Conservation (phyloP, 2,888 invertebrate genomes). For the Andrena minutula region DNA sequence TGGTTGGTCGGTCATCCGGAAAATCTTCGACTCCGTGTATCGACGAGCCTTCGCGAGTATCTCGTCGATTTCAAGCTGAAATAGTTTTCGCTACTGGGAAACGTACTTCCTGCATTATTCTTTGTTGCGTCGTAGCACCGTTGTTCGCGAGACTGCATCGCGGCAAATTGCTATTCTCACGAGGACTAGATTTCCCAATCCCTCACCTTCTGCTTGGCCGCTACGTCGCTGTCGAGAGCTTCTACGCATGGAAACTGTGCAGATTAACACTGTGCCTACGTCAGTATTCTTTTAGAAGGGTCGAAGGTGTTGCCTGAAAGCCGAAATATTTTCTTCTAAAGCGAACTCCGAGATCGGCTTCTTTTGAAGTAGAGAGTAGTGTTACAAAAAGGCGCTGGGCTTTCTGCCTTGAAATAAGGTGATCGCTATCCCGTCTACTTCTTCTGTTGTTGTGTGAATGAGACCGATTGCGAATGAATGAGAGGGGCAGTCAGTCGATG, state of each 20-base stretch:
- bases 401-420: no score
- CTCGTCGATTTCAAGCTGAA: slow-evolving; percentile 22
- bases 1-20: slow-evolving; percentile 57
- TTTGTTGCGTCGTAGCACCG: background rate
- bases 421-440: no score
- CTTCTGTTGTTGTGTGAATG: no score
- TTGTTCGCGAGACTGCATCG: background rate
- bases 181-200: slow-evolving; percentile 1
- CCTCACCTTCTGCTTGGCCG: slow-evolving; percentile 9
- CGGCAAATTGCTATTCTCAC: background rate
- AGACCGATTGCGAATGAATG: no score
- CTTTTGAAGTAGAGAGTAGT: no score
- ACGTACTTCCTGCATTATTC: slow-evolving; percentile 25
- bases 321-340: no score
- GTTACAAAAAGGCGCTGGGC: no score
- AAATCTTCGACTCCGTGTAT: slow-evolving; percentile 55
- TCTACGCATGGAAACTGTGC: background rate
- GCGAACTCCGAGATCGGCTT: no score
- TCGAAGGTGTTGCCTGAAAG: no score
- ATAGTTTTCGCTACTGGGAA: slow-evolving; percentile 24
- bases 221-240: background rate
- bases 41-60: slow-evolving; percentile 30
- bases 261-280: slow-evolving; percentile 8
- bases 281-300: no score
- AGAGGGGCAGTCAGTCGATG: no score